phyloP scores from a whole-genome alignment of 2,888 invertebrate genomes.

The Cheilosia grossa region DNA sequence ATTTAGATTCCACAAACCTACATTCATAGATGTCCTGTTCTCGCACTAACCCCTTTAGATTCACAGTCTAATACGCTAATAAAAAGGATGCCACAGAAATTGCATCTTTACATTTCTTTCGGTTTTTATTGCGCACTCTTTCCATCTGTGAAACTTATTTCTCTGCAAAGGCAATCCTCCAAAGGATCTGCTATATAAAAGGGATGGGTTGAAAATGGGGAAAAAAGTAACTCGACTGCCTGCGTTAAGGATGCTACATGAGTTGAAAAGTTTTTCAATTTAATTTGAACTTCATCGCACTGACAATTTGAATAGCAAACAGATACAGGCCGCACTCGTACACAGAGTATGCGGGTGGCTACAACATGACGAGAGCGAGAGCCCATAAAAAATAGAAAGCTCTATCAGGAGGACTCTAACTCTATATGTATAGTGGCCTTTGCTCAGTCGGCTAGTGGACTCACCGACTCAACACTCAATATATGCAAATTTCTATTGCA shows the following conservation, averaged over 20 bases:
- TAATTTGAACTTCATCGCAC: constrained; percentile 66
- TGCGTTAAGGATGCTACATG: constrained; percentile 48
- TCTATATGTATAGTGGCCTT: constrained; percentile 1
- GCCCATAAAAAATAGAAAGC: constrained; percentile 14
- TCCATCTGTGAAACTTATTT: constrained; percentile 28
- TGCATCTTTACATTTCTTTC: constrained; percentile 51
- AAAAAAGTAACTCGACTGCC: constrained; percentile 34
- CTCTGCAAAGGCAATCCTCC: constrained; percentile 8
- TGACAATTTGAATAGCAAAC: constrained; percentile 58
- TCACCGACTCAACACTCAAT: constrained; percentile 28
- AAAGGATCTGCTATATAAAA: constrained; percentile 10
- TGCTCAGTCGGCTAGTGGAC: constrained; percentile 38
- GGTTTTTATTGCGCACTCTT: constrained; percentile 22
- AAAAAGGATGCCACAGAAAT: constrained; percentile 68
- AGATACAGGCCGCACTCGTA: constrained; percentile 3
- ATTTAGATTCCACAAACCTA: neutral
- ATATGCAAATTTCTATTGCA: constrained; percentile 51
- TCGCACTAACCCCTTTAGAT: constrained; percentile 1
- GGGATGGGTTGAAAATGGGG: neutral
- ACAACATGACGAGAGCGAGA: neutral
- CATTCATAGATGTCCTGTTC: constrained; percentile 22
- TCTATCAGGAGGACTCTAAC: neutral
- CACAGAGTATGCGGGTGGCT: neutral
- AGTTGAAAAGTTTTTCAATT: constrained; percentile 74
- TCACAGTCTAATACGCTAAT: constrained; percentile 61